Evolutionary conservation across 2,113 vertebrate genomes (phyloP), one percentile per base, ranked within the genome.

Genomic region (Telmatochromis sp.): DNA sequence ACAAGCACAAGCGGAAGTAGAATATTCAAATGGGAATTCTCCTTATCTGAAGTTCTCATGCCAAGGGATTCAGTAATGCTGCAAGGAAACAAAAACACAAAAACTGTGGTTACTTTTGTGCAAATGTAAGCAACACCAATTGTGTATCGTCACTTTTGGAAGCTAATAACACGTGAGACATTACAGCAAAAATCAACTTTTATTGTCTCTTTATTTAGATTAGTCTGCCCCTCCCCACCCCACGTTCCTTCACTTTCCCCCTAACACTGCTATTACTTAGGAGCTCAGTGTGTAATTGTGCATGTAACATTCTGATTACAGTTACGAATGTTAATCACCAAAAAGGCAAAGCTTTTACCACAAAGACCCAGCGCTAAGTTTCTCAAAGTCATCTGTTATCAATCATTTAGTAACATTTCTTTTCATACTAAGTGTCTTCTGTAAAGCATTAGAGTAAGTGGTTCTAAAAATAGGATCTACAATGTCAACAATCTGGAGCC

Each of bases 401-500:
- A 63, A 37, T 78, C 78, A 65, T 47, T 71, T 13, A 42, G 17
- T 11, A 26, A 42, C 4, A 55, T 9, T 4, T 17, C 60, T 35
- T 35, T 65, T 78, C 51, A 57, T 81, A 60, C 71, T 15, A 21
- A 9, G 7, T 40, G 4, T 63, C 51, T 60, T 50, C 71, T 78
- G 31, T 65, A 8, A 86, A 91, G 82, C 50, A 81, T 89, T 53
- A 65, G 12, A 13, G 45, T 82, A 82, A 90, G 84, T 63, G 78
- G 45, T 7, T 78, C 90, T 91, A 92, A 95, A 93, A 92, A 94
- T 94, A 94, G 89, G 26, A 40, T 1, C 8, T 8, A 35, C 87
- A 90, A 83, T 86, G 88, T 94, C 88, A 92, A 95, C 91, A 91
- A 84, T 91, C 78, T 53, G 85, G 91, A 84, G 55, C 68, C 78